Evolutionary conservation across 1,140 invertebrate genomes (phyloP).

Genomic region (Hestina assimilis): DNA sequence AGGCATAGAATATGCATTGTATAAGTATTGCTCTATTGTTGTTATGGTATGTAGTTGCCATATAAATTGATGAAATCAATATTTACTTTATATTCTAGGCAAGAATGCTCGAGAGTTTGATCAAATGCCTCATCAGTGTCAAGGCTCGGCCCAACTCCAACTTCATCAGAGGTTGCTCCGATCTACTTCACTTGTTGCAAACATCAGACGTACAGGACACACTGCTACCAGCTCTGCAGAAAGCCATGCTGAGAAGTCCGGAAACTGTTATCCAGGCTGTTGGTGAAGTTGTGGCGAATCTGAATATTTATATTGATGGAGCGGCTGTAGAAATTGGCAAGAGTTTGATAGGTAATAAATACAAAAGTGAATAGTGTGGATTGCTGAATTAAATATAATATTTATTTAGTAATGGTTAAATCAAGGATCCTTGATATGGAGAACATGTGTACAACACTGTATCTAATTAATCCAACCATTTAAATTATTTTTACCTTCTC

Average conservation of each 20-base stretch:
- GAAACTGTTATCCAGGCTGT: slow-evolving; percentile 93
- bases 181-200: slow-evolving; percentile 82
- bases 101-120: slow-evolving; percentile 85
- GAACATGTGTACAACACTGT: too few relatives aligned
- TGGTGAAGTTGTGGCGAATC: slow-evolving; percentile 83
- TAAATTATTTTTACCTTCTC: too few relatives aligned
- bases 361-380: too few relatives aligned
- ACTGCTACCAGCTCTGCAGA: slow-evolving; percentile 91
- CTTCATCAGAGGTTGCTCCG: slow-evolving; percentile 82
- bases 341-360: slow-evolving; percentile 87
- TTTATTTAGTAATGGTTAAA: too few relatives aligned
- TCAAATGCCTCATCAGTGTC: slow-evolving; percentile 89
- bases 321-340: slow-evolving; percentile 90
- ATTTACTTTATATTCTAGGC: slow-evolving; percentile 57
- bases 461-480: too few relatives aligned
- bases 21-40: too few relatives aligned
- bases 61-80: too few relatives aligned
- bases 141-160: slow-evolving; percentile 86
- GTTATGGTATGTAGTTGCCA: too few relatives aligned
- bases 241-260: slow-evolving; percentile 95
- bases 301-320: slow-evolving; percentile 89
- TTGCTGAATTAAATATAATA: too few relatives aligned
- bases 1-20: too few relatives aligned
- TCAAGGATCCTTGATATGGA: too few relatives aligned
- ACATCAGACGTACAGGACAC: slow-evolving; percentile 87